Conservation (phyloP, 2,888 invertebrate species). For the Cephus runcator region DNA sequence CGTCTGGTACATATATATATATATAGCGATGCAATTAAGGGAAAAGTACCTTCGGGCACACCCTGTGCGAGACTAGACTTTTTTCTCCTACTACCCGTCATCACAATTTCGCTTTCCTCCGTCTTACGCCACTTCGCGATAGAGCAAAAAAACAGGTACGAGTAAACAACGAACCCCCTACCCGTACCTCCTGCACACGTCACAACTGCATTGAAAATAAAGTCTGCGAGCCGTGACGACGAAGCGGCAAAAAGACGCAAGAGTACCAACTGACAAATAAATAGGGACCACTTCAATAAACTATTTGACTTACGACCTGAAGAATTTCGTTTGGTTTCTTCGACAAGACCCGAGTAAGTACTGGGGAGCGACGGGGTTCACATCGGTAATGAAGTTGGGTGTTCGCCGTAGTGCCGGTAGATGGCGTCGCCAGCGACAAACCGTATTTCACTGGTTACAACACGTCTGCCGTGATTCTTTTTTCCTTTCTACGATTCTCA, state of each 20-base stretch:
- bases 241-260: not conserved
- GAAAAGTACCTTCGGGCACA: not conserved
- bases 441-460: not conserved
- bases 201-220: not conserved
- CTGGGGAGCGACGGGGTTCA: constrained; percentile 1
- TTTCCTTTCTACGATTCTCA: not conserved
- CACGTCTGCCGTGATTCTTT: not conserved
- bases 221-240: not conserved
- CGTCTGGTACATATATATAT: too few relatives aligned
- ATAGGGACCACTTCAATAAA: constrained; percentile 46
- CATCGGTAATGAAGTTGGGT: constrained; percentile 32
- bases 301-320: constrained; percentile 44
- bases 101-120: not conserved
- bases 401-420: not conserved
- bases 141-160: not conserved
- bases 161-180: not conserved
- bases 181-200: not conserved
- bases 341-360: constrained; percentile 25
- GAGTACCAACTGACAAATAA: constrained; percentile 30
- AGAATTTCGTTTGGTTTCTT: constrained; percentile 42
- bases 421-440: not conserved
- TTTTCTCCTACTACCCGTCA: not conserved
- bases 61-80: not conserved
- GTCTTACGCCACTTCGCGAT: not conserved
- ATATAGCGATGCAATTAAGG: not conserved